phyloP scores from a whole-genome alignment of 2,888 invertebrate species.

The Lasioglossum lativentre region DNA sequence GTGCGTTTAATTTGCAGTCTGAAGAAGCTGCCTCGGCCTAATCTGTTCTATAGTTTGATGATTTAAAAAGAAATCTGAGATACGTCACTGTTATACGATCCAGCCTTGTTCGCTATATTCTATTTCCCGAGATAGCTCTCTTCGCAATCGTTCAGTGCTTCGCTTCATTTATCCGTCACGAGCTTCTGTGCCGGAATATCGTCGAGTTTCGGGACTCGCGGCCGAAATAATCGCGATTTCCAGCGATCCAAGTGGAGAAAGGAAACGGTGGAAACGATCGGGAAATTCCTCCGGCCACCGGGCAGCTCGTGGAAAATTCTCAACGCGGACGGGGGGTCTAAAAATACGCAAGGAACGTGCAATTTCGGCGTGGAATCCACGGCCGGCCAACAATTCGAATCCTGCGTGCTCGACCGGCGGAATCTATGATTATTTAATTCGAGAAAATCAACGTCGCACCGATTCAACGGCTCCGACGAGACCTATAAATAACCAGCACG shows the following conservation, averaged over 20 bases:
- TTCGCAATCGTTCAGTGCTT: background rate
- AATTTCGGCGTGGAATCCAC: constrained; percentile 27
- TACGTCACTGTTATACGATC: no score
- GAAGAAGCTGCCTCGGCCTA: background rate
- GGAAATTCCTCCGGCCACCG: constrained; percentile 22
- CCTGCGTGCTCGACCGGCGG: background rate
- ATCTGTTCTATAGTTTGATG: background rate
- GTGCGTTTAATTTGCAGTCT: background rate
- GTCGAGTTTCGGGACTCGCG: background rate
- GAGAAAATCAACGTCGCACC: constrained; percentile 27
- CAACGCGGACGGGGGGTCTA: background rate
- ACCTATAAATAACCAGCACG: constrained; percentile 41
- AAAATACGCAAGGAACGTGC: constrained; percentile 49
- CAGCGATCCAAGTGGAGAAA: background rate
- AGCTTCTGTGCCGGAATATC: no score
- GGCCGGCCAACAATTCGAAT: constrained; percentile 11
- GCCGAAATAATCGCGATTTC: constrained; percentile 6
- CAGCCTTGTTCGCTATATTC: no score
- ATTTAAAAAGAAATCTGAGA: no score
- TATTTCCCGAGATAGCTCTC: background rate
- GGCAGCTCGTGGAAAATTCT: constrained; percentile 40
- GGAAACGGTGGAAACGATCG: background rate
- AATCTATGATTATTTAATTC: constrained; percentile 52
- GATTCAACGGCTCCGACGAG: background rate
- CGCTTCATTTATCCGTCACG: no score